These are phyloP conservation scores for Eleutherodactylus coqui DNA, from an alignment of 2,797 vertebrate genomes.

Conservation along the genomic window DNA sequence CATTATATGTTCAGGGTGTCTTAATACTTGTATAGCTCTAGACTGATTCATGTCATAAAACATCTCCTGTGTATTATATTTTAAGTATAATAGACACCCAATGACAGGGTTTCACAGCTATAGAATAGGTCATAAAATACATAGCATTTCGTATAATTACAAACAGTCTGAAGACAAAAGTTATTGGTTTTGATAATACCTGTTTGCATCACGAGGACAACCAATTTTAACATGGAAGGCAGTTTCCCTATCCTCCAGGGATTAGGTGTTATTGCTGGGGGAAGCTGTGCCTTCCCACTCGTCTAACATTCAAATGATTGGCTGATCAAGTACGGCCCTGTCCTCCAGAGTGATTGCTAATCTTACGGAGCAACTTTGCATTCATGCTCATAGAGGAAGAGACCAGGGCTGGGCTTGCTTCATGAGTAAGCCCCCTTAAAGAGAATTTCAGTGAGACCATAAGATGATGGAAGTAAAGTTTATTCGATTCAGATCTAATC, in stretches of 20 bases:
- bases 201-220: not conserved
- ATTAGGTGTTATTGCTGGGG: not conserved
- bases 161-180: not conserved
- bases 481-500: not conserved
- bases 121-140: no score
- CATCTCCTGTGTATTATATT: no score
- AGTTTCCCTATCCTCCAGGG: not conserved
- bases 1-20: not conserved
- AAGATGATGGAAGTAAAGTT: not conserved
- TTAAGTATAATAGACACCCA: no score
- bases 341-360: not conserved
- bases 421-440: not conserved
- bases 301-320: not conserved
- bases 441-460: not conserved
- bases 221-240: not conserved
- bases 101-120: no score
- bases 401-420: no score
- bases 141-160: no score
- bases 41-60: not conserved
- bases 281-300: not conserved
- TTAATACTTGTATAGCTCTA: not conserved
- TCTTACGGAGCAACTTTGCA: not conserved
- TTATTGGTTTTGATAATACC: not conserved
- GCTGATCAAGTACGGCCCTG: not conserved
- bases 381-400: not conserved